Conservation (phyloP, 2,113 vertebrate species). For the Columbina picui region DNA sequence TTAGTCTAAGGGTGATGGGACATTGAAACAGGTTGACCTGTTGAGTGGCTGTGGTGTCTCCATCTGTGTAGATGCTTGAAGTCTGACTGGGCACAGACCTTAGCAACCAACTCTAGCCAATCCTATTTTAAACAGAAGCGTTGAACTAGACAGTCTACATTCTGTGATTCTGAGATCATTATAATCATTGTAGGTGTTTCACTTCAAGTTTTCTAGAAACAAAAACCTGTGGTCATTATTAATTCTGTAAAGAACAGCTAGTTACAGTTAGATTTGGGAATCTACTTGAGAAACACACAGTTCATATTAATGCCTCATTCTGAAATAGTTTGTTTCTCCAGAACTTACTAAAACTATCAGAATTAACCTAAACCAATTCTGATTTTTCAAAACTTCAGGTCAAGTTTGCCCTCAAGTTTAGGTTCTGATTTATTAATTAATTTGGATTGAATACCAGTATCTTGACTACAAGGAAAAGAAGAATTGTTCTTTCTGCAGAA, state of each 20-base stretch:
- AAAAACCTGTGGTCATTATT: background rate
- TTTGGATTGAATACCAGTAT: background rate
- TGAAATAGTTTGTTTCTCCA: background rate
- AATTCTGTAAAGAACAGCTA: background rate
- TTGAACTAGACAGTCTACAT: background rate
- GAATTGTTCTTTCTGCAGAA: background rate
- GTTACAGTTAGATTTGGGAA: background rate
- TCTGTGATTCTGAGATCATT: background rate
- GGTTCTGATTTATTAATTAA: background rate
- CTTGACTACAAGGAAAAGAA: background rate
- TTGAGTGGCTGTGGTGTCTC: background rate
- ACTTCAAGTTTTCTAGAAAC: background rate
- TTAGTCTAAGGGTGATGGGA: accelerated
- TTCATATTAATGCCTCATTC: background rate
- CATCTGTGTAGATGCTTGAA: background rate
- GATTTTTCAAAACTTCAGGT: background rate
- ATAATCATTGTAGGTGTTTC: background rate
- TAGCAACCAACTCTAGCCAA: too few species aligned
- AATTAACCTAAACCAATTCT: background rate
- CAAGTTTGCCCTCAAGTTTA: background rate
- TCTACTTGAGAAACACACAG: background rate
- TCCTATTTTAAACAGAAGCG: too few species aligned
- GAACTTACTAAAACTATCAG: background rate
- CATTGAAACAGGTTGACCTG: background rate
- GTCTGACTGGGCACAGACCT: background rate